Conservation (phyloP, 2,113 vertebrate genomes). For the Saimiri boliviensis region DNA sequence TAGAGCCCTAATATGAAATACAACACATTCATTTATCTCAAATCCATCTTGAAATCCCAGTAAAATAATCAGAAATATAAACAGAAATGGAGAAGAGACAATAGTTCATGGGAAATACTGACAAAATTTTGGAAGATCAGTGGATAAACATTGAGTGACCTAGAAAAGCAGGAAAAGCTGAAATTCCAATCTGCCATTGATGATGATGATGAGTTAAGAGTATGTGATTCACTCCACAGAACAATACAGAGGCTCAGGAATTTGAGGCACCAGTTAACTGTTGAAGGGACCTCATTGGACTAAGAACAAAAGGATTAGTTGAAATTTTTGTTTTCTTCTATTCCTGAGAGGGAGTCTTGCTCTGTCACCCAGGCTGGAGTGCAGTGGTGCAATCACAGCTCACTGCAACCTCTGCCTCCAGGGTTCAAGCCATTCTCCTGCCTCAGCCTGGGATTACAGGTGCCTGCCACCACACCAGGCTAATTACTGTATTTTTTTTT, state of each 20-base stretch:
- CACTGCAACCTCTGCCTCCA: too few relatives aligned
- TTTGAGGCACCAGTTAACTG: not conserved
- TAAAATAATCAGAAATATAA: not conserved
- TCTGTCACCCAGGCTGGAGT: too few relatives aligned
- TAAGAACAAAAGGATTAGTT: not conserved
- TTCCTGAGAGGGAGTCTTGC: too few relatives aligned
- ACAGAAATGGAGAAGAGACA: not conserved
- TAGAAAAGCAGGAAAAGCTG: not conserved
- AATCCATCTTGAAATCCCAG: not conserved
- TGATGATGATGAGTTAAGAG: not conserved
- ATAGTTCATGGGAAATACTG: not conserved
- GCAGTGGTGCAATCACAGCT: too few relatives aligned
- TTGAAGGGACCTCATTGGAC: not conserved
- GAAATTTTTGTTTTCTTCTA: not conserved
- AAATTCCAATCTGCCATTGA: not conserved
- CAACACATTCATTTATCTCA: not conserved
- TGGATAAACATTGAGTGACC: not conserved
- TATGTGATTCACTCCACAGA: not conserved
- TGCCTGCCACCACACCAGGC: too few relatives aligned
- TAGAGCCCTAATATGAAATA: not conserved
- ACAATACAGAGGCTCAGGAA: not conserved
- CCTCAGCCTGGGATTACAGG: too few relatives aligned
- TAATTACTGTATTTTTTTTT: too few relatives aligned
- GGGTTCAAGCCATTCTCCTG: too few relatives aligned
- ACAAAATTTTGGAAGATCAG: not conserved